Base-by-base conservation (phyloP, 2,113 vertebrate genomes). In the Agapornis roseicollis region DNA sequence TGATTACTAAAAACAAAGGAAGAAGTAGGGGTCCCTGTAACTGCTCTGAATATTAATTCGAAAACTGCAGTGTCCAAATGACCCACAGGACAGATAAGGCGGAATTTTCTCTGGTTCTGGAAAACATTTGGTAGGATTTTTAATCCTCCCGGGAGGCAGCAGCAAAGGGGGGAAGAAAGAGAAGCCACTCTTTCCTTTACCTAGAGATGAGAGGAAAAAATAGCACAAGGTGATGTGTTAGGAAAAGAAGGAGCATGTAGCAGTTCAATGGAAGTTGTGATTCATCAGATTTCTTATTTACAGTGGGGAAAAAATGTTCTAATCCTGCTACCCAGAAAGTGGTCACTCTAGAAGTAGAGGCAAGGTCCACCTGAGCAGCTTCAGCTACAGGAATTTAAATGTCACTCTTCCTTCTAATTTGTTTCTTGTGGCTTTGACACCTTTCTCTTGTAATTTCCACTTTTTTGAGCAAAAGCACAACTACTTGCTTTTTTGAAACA, bases 1-100 rank as follows among this genome's bases (percentile, higher is more conserved):
- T 78, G 72, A 93, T 94, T 95, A 90, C 85, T 61, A 90, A 90
- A 90, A 83, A 78, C 42, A 77, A 88, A 93, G 37, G 37, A 85
- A 85, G 56, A 80, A 92, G 55, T 60, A 93, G 25, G 50, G 47
- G 20, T 78, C 72, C 11, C 12, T 84, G 41, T 63, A 94, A 88
- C 42, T 88, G 50, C 42, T 80, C 68, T 94, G 65, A 94, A 88
- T 90, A 83, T 71, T 90, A 74, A 81, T 35, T 70, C 42, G 39
- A 63, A 90, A 95, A 55, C 42, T 31, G 28, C n/a, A 78, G 44
- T 47, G 35, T 88, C 72, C 80, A 86, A 33, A 41, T 68, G 46
- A 84, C 46, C 29, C 69, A 68, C 33, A 78, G 35, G n/a, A 72
- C 16, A 39, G 14, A 28, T n/a, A 84, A 86, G 9, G 47, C 33